Conservation (phyloP, 2,113 vertebrate species). For the Chaetops frenatus region DNA sequence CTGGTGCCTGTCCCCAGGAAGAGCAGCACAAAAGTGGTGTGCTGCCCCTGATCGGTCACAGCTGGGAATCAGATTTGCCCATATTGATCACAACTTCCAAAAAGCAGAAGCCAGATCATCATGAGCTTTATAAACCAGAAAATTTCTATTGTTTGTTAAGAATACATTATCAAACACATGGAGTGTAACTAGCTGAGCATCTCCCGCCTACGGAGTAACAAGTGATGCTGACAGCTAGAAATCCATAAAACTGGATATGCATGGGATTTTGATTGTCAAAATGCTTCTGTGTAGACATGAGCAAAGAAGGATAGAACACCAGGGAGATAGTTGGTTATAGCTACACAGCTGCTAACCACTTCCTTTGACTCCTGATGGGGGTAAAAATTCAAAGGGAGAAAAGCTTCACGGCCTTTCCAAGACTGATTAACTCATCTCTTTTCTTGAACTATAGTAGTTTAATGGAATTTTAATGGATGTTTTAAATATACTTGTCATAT, state of each 20-base stretch:
- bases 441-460: neutral
- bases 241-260: neutral
- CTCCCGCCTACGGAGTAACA: neutral
- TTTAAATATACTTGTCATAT: neutral
- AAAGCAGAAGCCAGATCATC: neutral
- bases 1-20: neutral
- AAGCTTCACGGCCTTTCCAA: neutral
- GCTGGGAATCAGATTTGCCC: neutral
- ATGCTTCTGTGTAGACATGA: neutral
- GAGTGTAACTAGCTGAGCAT: neutral
- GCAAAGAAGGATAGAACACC: neutral
- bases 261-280: neutral
- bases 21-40: neutral
- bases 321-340: neutral
- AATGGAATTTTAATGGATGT: neutral
- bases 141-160: neutral
- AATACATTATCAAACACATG: neutral
- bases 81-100: neutral
- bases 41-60: neutral
- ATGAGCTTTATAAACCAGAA: neutral
- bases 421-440: neutral
- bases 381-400: neutral
- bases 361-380: neutral
- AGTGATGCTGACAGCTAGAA: neutral
- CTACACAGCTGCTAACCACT: neutral